phyloP scores from a whole-genome alignment of 2,888 invertebrate genomes.

The Gastracanthus pulcherrimus region DNA sequence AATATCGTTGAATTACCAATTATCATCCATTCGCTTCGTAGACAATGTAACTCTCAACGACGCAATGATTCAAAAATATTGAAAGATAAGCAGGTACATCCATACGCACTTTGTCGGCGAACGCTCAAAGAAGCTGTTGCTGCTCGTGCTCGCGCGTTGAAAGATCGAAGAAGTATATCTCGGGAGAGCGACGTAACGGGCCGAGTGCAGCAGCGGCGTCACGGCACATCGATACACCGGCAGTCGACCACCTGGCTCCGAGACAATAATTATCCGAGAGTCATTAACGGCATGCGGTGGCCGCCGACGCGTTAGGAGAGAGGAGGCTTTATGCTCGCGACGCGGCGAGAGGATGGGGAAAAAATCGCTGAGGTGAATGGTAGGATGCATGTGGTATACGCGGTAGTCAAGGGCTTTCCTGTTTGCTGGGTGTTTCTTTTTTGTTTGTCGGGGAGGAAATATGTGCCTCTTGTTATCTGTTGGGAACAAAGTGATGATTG shows the following conservation, averaged over 20 bases:
- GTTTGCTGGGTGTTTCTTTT: no score
- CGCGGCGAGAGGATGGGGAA: no score
- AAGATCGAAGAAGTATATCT: not conserved
- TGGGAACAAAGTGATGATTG: no score
- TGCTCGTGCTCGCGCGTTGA: not conserved
- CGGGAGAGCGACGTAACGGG: constrained; percentile 12
- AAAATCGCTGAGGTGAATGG: no score
- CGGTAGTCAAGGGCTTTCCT: no score
- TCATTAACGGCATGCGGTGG: constrained; percentile 72
- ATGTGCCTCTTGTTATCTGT: no score
- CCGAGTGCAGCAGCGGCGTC: no score
- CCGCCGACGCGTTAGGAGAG: constrained; percentile 57
- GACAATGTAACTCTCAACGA: not conserved
- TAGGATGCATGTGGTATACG: no score
- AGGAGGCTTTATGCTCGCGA: no score
- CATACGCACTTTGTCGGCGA: constrained; percentile 9
- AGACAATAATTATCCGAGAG: constrained; percentile 71
- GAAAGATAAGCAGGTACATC: not conserved
- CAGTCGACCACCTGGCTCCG: constrained; percentile 70
- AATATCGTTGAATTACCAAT: no score
- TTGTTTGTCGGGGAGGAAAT: no score
- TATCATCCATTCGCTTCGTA: not conserved
- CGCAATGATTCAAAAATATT: not conserved
- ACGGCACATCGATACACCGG: constrained; percentile 66
- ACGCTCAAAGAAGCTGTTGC: not conserved